A percentile compares a stretch with the other conserved stretches of the same genome.
phyloP scores from a whole-genome alignment of 2,797 vertebrate genomes.

The Semotilus atromaculatus region DNA sequence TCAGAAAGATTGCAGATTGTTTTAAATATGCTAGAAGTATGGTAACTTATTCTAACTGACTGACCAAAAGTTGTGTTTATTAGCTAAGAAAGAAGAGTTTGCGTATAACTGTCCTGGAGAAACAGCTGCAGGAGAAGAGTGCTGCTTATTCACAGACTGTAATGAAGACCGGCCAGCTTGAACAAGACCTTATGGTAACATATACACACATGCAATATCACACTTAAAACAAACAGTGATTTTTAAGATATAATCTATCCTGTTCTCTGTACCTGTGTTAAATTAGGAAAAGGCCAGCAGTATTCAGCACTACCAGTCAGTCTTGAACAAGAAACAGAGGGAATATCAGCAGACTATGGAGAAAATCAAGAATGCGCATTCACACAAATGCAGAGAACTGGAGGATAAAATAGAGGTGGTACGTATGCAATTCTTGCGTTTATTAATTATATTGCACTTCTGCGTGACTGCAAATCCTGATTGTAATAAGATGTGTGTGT shows the following conservation, averaged over 20 bases:
- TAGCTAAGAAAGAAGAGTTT: conserved; percentile 81
- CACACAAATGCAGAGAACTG: conserved; percentile 78
- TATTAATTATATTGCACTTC: not conserved
- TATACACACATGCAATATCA: not conserved
- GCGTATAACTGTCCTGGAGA: conserved; percentile 76
- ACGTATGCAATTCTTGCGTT: conserved; percentile 56
- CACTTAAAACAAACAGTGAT: not conserved
- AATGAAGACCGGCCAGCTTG: conserved; percentile 46
- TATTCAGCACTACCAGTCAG: conserved; percentile 75
- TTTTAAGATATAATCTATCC: conserved; percentile 4
- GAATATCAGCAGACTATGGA: conserved; percentile 78
- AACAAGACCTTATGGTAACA: conserved; percentile 54
- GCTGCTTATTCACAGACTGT: conserved; percentile 52
- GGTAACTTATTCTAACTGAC: not conserved
- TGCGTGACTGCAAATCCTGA: not conserved
- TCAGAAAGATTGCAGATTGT: not conserved
- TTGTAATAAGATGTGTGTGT: not conserved
- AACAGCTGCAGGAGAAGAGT: conserved; percentile 72
- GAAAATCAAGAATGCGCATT: conserved; percentile 73
- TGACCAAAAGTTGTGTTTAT: conserved; percentile 55
- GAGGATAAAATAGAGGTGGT: conserved; percentile 79
- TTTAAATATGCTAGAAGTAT: not conserved
- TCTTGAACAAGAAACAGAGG: conserved; percentile 72
- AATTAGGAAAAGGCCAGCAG: conserved; percentile 74
- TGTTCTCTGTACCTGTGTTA: conserved; percentile 2